A percentile compares a stretch with the other conserved stretches of the same genome.
Evolutionary conservation across 2,113 vertebrate species (phyloP).

Genomic region (Delphinapterus leucas): DNA sequence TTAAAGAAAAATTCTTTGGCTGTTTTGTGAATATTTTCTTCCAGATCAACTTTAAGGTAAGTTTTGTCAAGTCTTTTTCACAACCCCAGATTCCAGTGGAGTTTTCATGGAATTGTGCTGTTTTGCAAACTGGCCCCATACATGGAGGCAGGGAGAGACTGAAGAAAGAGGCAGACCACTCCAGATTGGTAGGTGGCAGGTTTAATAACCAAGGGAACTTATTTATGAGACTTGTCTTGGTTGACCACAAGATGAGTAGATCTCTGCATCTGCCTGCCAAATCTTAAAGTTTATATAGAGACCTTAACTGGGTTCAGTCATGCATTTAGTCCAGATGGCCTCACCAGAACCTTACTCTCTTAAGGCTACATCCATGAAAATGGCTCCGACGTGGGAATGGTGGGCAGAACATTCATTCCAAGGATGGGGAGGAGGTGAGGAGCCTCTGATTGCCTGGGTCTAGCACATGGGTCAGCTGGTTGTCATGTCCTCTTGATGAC

Average conservation of each 20-base stretch:
- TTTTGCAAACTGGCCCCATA: background rate
- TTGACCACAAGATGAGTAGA: background rate
- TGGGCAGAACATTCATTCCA: background rate
- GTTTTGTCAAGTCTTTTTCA: conserved; percentile 10
- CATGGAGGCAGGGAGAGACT: background rate
- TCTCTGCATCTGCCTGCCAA: background rate
- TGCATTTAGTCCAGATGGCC: background rate
- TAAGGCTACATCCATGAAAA: background rate
- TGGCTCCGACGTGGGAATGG: background rate
- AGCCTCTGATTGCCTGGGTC: background rate
- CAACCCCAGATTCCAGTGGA: background rate
- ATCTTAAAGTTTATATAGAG: background rate
- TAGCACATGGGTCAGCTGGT: background rate
- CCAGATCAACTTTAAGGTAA: background rate
- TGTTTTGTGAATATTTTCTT: background rate
- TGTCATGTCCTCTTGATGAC: background rate
- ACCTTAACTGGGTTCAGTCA: background rate
- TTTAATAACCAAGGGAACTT: background rate
- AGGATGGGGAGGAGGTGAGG: background rate
- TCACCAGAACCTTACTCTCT: background rate
- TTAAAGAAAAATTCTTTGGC: conserved; percentile 10
- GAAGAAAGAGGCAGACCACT: background rate
- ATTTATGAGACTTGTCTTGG: background rate
- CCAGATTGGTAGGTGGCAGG: background rate
- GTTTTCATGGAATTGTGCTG: background rate